Base-by-base conservation (phyloP, 2,888 invertebrate species). In the Xestia sexstrigata region DNA sequence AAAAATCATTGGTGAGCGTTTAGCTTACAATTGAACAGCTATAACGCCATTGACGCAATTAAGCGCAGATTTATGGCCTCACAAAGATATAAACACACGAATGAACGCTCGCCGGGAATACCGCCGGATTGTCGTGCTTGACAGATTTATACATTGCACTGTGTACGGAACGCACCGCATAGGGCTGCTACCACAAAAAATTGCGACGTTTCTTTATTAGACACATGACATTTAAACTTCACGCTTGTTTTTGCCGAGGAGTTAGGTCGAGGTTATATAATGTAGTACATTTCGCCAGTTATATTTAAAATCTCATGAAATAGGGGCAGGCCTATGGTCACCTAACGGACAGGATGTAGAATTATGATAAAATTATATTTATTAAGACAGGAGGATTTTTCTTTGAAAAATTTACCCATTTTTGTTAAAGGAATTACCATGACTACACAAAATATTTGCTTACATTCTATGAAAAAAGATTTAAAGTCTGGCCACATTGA, bases 11-110 rank as follows among this genome's bases (percentile, higher is more conserved):
- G 68, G 52, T 45, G 15, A 60, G 72, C 69, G 77, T 76, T 79
- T 78, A 85, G 84, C 78, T 77, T 70, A 79, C 77, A 76, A 83
- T 83, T 80, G 79, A 84, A 80, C 86, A 69, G 82, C 83, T 83
- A 77, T 79, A 83, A 85, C 75, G 76, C 73, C 87, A 89, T 86
- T 89, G 89, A 89, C 81, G 89, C 86, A 88, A 88, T 89, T 89
- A 89, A 87, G 84, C 78, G n/a, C 76, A 73, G 84, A 89, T 89
- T 89, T 89, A 89, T 87, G 35, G 84, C 72, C 60, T 76, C 67
- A 85, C 85, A 81, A 81, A 83, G 88, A 86, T 89, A 90, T 91
- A 91, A 90, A 90, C 91, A 90, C 88, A 89, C 79, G 74, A 84
- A 79, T 79, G 79, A 84, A 87, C 72, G 83, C 76, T 76, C 82